phyloP scores from a whole-genome alignment of 2,113 vertebrate species.

The Candoia aspera region DNA sequence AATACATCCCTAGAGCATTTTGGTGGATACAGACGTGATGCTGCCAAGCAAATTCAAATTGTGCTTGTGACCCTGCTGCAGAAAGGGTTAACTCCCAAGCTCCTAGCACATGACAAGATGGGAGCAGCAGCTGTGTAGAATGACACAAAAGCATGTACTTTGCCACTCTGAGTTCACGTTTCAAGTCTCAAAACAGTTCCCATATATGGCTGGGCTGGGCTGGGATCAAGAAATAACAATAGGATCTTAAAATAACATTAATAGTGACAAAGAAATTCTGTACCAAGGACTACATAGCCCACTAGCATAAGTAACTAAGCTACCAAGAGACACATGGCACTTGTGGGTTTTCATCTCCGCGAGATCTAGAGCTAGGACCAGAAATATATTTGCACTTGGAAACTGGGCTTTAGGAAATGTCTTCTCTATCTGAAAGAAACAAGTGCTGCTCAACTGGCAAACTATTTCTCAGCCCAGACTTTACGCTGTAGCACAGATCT shows the following conservation, averaged over 20 bases:
- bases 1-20: slow-evolving; percentile 17
- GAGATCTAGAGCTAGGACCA: neutral
- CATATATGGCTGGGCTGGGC: neutral
- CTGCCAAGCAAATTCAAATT: slow-evolving; percentile 36
- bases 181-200: neutral
- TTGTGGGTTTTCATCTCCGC: neutral
- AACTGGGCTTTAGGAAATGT: neutral
- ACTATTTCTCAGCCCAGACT: neutral
- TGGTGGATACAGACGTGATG: slow-evolving; percentile 26
- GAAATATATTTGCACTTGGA: slow-evolving; percentile 4
- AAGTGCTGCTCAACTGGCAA: neutral
- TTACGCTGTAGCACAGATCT: neutral
- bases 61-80: slow-evolving; percentile 22
- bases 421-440: neutral
- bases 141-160: neutral
- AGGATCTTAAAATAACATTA: neutral
- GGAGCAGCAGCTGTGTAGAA: slow-evolving; percentile 17
- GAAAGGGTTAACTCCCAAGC: slow-evolving; percentile 28
- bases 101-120: slow-evolving; percentile 25
- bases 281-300: neutral
- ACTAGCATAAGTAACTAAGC: neutral
- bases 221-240: neutral
- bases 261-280: neutral
- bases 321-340: no score
- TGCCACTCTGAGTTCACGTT: neutral